phyloP scores from a whole-genome alignment of 2,888 invertebrate genomes.

The Hipparchia semele region DNA sequence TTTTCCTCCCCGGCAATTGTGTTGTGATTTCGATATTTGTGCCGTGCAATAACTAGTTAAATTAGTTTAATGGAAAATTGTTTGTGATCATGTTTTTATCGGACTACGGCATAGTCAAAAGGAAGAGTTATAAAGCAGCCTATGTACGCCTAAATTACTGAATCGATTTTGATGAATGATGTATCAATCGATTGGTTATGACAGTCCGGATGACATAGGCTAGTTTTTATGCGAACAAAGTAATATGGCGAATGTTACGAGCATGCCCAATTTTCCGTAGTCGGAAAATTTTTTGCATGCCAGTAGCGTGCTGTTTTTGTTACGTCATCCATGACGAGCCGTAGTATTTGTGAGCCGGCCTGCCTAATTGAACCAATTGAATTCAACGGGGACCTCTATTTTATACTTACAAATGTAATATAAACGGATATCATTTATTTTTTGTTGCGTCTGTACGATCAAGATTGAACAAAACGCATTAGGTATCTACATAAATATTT shows the following conservation, averaged over 20 bases:
- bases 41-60: conserved; percentile 11
- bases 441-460: neutral
- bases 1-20: conserved; percentile 27
- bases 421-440: conserved; percentile 6
- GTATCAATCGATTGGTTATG: too few relatives aligned
- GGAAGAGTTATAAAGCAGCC: too few relatives aligned
- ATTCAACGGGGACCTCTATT: conserved; percentile 35
- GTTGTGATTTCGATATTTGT: conserved; percentile 24
- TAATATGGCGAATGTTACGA: too few relatives aligned
- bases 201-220: too few relatives aligned
- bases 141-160: too few relatives aligned
- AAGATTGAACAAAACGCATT: neutral
- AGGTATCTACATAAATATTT: too few relatives aligned
- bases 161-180: too few relatives aligned
- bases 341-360: conserved; percentile 50
- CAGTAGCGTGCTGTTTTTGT: conserved; percentile 46
- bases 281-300: conserved; percentile 25
- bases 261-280: too few relatives aligned
- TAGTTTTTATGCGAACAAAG: too few relatives aligned
- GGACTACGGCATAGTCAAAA: too few relatives aligned
- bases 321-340: conserved; percentile 65
- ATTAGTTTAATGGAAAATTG: conserved; percentile 15
- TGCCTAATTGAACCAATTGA: conserved; percentile 58
- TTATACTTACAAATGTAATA: conserved; percentile 4
- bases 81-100: conserved; percentile 11